Base-by-base conservation (phyloP, 1,140 invertebrate genomes). In the Carposina sasakii region DNA sequence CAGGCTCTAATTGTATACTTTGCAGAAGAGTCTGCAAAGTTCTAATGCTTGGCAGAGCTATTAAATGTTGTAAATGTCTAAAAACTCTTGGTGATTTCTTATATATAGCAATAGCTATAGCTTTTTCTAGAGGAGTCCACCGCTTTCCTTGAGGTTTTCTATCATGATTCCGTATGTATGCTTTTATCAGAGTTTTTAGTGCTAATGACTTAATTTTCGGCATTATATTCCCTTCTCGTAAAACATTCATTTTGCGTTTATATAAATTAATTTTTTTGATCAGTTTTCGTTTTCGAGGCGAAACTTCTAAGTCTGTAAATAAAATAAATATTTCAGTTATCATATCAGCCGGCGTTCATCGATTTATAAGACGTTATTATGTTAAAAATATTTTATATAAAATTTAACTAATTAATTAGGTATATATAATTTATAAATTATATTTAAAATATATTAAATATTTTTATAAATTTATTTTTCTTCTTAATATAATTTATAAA, bases 61-160 rank as follows among this genome's bases (percentile, higher is more conserved):
- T 20, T 16, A 40, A 20, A 10, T 40, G 19, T 21, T 15, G 19
- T 21, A 40, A 21, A 17, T 20, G 10, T 15, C 37, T 40, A 15
- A 22, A 40, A 21, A 21, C 10, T 10, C 21, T 20, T n/a, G 37
- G 37, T 10, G 37, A 40, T 3, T 40, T 40, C 15, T 40, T 40
- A 21, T 40, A 40, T 6, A 40, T 40, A 12, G 37, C 37, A 40
- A 40, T 17, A 23, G 37, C 37, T 20, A 40, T 6, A 21, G 37
- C 37, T 40, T 40, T 40, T 8, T 40, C 37, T 10, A 12, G 9
- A 8, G 19, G 10, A n/a, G 19, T 23, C 3, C 3, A 22, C 19
- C 37, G 21, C 23, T 40, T 40, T 40, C 37, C 37, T 23, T 40
- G 16, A 22, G 37, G 37, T 22, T 40, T 21, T 40, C 37, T 40